Percentiles rank a stretch among this genome's conserved stretches.
phyloP scores from a whole-genome alignment of 2,888 invertebrate species.

The Eilema griseolum region DNA sequence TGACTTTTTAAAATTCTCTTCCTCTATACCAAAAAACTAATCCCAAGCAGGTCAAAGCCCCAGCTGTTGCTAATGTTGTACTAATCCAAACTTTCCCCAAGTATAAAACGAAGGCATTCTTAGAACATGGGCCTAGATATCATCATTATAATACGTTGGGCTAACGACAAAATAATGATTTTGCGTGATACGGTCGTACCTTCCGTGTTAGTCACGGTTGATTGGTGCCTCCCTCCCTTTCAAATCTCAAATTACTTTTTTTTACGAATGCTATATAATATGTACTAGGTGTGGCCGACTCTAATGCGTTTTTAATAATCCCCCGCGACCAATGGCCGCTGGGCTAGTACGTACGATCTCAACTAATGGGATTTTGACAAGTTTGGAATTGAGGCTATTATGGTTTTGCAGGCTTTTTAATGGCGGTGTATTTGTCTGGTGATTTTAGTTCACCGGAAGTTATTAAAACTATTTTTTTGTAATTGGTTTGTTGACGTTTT shows the following conservation, averaged over 20 bases:
- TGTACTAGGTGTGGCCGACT: constrained; percentile 75
- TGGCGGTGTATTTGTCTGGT: constrained; percentile 74
- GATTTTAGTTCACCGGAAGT: constrained; percentile 66
- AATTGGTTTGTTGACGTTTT: constrained; percentile 25
- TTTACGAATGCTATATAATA: constrained; percentile 74
- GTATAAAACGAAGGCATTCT: constrained; percentile 61
- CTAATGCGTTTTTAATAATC: constrained; percentile 87
- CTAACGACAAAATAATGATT: constrained; percentile 86
- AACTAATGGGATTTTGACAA: constrained; percentile 86
- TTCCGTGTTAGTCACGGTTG: constrained; percentile 84
- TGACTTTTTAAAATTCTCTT: background rate
- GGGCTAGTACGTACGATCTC: constrained; percentile 72
- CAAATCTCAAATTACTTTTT: constrained; percentile 81
- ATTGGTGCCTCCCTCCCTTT: constrained; percentile 74
- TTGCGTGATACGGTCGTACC: constrained; percentile 81
- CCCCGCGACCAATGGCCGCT: constrained; percentile 79
- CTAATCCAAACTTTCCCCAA: constrained; percentile 35
- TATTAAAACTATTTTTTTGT: constrained; percentile 54
- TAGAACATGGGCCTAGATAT: constrained; percentile 67
- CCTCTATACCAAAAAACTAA: background rate
- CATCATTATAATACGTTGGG: constrained; percentile 74
- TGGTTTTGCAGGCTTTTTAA: constrained; percentile 81
- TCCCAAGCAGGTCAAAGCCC: constrained; percentile 29
- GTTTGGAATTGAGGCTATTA: constrained; percentile 84
- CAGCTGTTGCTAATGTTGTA: constrained; percentile 35